Percentiles rank a stretch among this genome's conserved stretches.
Conservation (phyloP, 2,797 vertebrate genomes). For the Meda fulgida region DNA sequence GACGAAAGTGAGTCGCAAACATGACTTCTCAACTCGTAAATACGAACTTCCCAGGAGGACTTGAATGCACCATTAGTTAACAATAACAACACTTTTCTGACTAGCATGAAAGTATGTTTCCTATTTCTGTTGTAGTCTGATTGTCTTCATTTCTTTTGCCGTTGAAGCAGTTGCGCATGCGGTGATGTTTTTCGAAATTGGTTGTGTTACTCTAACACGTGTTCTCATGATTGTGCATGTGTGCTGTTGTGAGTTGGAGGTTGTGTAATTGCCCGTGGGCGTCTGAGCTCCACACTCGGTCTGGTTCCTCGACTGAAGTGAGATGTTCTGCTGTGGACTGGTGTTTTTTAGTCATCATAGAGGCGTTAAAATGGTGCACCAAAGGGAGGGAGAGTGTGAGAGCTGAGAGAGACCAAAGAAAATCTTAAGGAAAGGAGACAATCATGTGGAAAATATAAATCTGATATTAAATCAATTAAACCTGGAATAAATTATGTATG, state of each 20-base stretch:
- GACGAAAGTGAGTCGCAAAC: no score
- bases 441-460: background rate
- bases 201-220: constrained; percentile 25
- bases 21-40: no score
- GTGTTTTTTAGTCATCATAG: constrained; percentile 58
- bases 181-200: constrained; percentile 12
- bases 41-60: no score
- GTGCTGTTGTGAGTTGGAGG: constrained; percentile 26
- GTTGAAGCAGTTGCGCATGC: background rate
- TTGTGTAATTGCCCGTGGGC: constrained; percentile 60
- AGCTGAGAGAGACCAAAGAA: constrained; percentile 22
- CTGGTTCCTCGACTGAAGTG: constrained; percentile 56
- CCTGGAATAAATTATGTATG: background rate
- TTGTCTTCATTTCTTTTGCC: background rate
- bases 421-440: constrained; percentile 12
- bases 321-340: constrained; percentile 51
- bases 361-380: constrained; percentile 53
- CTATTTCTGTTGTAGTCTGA: background rate
- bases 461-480: background rate
- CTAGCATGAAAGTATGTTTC: background rate
- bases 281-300: constrained; percentile 49
- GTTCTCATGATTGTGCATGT: constrained; percentile 31
- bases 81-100: background rate
- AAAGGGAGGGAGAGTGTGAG: constrained; percentile 24
- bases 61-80: no score